Percentiles rank a stretch among this genome's conserved stretches.
These are phyloP conservation scores for Etheostoma cragini DNA, from an alignment of 2,113 vertebrate genomes.

Conservation along the genomic window DNA sequence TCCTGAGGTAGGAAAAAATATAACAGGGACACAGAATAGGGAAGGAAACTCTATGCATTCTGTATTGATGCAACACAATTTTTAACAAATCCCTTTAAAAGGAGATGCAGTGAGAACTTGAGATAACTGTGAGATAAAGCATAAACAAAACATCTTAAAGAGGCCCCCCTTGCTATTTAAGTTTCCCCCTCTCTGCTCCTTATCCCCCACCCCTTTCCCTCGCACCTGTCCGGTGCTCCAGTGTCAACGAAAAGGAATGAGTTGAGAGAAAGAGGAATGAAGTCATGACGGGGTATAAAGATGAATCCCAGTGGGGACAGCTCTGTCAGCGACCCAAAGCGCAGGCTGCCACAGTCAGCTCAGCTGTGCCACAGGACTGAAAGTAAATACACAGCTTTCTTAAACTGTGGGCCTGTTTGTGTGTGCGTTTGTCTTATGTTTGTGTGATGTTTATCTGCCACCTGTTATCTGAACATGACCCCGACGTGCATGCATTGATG, in stretches of 20 bases:
- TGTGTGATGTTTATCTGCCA: conserved; percentile 48
- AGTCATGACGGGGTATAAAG: conserved; percentile 59
- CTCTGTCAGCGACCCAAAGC: conserved; percentile 57
- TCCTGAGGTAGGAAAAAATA: background rate
- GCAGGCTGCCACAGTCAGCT: conserved; percentile 56
- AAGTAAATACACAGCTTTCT: conserved; percentile 56
- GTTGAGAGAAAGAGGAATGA: conserved; percentile 51
- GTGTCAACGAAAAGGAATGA: conserved; percentile 74
- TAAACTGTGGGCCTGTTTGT: conserved; percentile 30
- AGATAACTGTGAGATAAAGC: background rate
- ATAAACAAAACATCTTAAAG: conserved; percentile 30
- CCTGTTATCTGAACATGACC: conserved; percentile 65
- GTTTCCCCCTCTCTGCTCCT: background rate
- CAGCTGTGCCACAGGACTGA: conserved; percentile 60
- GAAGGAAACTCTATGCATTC: background rate
- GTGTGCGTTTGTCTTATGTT: conserved; percentile 19
- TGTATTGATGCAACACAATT: conserved; percentile 1
- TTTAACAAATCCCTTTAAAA: conserved; percentile 24
- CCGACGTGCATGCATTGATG: conserved; percentile 26
- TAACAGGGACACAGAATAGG: background rate
- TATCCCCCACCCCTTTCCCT: conserved; percentile 6
- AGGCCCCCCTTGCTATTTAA: conserved; percentile 17
- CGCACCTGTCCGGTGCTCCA: conserved; percentile 72
- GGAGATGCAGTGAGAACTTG: conserved; percentile 18
- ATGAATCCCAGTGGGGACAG: conserved; percentile 62